Conservation (phyloP, 2,888 invertebrate species). For the Taphrorychus bicolor region DNA sequence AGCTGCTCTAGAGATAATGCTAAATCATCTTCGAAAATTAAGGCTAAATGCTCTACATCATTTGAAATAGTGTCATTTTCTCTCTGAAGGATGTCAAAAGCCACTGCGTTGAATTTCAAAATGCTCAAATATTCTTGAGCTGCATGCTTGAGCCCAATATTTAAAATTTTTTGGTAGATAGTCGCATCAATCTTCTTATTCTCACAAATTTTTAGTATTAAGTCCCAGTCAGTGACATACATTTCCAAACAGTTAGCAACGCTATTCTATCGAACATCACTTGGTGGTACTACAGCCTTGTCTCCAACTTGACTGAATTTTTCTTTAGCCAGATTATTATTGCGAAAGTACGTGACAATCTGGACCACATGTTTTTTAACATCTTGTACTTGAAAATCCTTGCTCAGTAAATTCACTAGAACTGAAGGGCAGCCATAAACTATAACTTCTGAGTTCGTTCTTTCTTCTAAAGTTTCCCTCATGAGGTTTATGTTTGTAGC, state of each 20-base stretch:
- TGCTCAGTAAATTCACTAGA: too few species aligned
- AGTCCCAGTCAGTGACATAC: conserved; percentile 9
- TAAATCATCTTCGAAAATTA: background rate
- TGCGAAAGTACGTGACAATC: background rate
- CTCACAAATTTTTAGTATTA: conserved; percentile 8
- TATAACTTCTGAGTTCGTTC: too few species aligned
- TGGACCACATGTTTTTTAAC: background rate
- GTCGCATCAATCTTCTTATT: conserved; percentile 16
- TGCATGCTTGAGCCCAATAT: conserved; percentile 31
- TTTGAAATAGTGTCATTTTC: conserved; percentile 28
- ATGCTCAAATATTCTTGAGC: conserved; percentile 29
- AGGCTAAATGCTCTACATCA: conserved; percentile 25
- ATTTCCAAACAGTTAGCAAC: conserved; percentile 7
- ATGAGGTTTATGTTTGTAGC: too few species aligned
- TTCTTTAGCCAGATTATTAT: background rate
- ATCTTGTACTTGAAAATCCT: background rate
- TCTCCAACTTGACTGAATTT: background rate
- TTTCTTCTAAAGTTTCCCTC: too few species aligned
- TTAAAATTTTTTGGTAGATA: conserved; percentile 22
- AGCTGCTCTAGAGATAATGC: too few species aligned
- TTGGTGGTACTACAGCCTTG: too few species aligned
- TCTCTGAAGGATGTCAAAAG: conserved; percentile 29
- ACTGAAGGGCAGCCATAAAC: too few species aligned
- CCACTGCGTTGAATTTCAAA: conserved; percentile 33
- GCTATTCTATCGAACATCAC: too few species aligned